Evolutionary conservation across 64 coral and sea anemone genomes (phyloP).

Genomic region (Trachythela sp.): DNA sequence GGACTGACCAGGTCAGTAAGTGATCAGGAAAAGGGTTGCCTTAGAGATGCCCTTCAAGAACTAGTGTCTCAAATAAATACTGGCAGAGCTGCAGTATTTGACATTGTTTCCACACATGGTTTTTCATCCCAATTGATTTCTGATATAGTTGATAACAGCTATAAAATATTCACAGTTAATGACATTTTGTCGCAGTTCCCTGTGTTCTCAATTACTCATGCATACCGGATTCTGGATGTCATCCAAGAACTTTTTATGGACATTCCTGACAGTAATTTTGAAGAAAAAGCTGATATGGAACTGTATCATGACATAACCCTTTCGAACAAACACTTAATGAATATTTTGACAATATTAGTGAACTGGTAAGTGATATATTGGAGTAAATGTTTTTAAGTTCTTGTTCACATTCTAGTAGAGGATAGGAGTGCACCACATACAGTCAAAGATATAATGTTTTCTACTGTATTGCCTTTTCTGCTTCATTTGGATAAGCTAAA

Average conservation of each 20-base stretch:
- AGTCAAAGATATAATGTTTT: too few relatives aligned
- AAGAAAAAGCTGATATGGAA: neutral
- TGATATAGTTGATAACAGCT: neutral
- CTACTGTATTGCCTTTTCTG: too few relatives aligned
- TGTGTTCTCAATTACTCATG: neutral
- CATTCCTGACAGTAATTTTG: neutral
- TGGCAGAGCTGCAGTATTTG: neutral
- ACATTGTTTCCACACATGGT: slow-evolving; percentile 12
- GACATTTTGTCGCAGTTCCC: slow-evolving; percentile 16
- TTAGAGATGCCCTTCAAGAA: slow-evolving; percentile 3
- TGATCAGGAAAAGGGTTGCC: neutral
- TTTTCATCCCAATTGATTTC: slow-evolving; percentile 32
- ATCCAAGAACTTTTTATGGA: slow-evolving; percentile 18
- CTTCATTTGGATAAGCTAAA: too few relatives aligned
- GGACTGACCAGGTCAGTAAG: neutral
- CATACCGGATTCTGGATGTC: neutral
- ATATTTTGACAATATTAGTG: too few relatives aligned
- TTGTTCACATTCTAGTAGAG: too few relatives aligned
- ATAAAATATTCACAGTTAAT: neutral
- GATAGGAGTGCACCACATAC: too few relatives aligned
- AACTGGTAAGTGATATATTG: too few relatives aligned
- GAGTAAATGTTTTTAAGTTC: too few relatives aligned
- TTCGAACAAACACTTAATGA: too few relatives aligned
- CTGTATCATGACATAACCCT: too few relatives aligned
- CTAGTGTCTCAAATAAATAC: neutral